Evolutionary conservation across 2,113 vertebrate species (phyloP), one percentile per base, ranked within the genome.

Genomic region (Chauna torquata): DNA sequence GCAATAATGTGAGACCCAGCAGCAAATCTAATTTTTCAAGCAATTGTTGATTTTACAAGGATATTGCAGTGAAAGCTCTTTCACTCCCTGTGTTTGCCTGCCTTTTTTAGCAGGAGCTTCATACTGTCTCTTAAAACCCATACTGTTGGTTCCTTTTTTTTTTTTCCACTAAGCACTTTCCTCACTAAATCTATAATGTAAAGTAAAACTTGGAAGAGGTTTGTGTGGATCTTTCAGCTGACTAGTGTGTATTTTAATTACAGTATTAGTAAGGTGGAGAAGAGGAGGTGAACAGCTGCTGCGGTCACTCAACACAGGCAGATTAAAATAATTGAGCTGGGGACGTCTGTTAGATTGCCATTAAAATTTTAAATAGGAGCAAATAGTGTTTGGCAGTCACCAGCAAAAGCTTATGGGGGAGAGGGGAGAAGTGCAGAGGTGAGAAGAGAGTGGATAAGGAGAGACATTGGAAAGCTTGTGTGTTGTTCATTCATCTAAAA

Each of bases 401-500:
- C 34, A 77, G 19, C 78, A 77, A 59, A 79, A 84, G 70, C 54
- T 16, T 88, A 6, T 30, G 19, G 44, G 27, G 50, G 32, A 32
- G 28, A 57, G 72, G 57, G 49, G 32, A 82, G 12, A n/a, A n/a
- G 22, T 76, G 22, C 77, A 62, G 45, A 64, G n/a, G 15, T 36
- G 64, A 74, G 25, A 92, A 92, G 71, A 92, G 96, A 65, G 20
- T 9, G 54, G 27, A 14, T 83, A 80, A 86, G 75, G 64, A 66
- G 75, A 92, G 75, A 77, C 25, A 16, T 12, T 85, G 75, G 84
- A 85, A 78, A 92, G 75, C 54, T 80, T 92, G 94, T 1, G 2
- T 85, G 44, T 25, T 86, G 50, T 94, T 97, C 74, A 80, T 92
- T 96, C 88, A 71, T 85, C 88, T 89, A 92, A 96, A 96, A 96